Percentiles rank a stretch among this genome's conserved stretches.
Conservation (phyloP, 2,797 vertebrate genomes). For the Streptopelia turtur region DNA sequence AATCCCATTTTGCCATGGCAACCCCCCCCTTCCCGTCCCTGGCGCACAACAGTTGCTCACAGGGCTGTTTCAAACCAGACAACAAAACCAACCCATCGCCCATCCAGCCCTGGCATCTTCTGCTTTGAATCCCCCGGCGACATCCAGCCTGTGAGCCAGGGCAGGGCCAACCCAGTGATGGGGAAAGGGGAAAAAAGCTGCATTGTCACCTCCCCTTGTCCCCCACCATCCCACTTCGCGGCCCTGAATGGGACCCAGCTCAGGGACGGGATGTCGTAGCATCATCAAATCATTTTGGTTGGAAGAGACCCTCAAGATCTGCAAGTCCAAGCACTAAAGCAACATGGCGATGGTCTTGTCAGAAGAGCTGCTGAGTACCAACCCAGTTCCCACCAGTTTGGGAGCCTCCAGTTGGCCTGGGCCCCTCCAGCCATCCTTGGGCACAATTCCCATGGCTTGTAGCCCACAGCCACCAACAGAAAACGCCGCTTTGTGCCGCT, state of each 20-base stretch:
- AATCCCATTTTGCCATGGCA: conserved; percentile 74
- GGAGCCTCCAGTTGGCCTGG: background rate
- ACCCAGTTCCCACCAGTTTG: background rate
- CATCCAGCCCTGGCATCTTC: background rate
- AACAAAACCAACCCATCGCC: background rate
- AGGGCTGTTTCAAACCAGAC: conserved; percentile 16
- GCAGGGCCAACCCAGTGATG: background rate
- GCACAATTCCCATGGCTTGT: background rate
- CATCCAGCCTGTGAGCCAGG: background rate
- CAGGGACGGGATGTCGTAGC: background rate
- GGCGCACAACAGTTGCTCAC: conserved; percentile 19
- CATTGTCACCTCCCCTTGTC: rapidly evolving
- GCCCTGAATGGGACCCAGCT: rapidly evolving
- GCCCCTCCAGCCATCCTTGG: background rate
- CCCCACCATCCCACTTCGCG: rapidly evolving
- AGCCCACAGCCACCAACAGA: background rate
- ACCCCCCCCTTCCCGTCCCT: conserved; percentile 34
- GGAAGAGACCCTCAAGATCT: too few relatives aligned
- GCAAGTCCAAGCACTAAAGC: too few relatives aligned
- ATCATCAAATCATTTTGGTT: too few relatives aligned
- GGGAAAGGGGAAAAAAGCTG: background rate
- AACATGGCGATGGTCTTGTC: background rate
- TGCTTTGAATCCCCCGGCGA: background rate
- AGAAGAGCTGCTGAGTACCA: background rate
- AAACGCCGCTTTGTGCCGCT: background rate